Conservation (phyloP, 2,797 vertebrate species). For the Emydoidea blandingii region DNA sequence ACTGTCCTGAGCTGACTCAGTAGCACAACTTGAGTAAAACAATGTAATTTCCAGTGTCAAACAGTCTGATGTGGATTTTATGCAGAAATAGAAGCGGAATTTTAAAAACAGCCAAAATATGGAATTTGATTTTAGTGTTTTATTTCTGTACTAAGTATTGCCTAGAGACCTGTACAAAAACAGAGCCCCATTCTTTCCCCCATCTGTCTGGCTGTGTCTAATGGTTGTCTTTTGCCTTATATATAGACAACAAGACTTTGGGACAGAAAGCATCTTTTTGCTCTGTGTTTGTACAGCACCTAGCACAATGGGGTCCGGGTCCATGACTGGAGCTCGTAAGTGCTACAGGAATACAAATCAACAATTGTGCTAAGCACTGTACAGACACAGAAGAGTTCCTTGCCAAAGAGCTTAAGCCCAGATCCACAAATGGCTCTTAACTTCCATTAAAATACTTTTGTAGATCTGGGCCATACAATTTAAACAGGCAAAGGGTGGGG, state of each 20-base stretch:
- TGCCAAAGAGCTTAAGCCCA: neutral
- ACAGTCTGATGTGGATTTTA: neutral
- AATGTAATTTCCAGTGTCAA: neutral
- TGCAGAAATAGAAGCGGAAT: neutral
- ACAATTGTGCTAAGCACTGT: neutral
- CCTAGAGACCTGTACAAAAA: neutral
- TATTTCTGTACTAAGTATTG: neutral
- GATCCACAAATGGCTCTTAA: neutral
- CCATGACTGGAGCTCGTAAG: neutral
- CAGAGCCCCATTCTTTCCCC: neutral
- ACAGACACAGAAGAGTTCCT: neutral
- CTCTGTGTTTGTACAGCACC: neutral
- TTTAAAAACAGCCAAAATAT: neutral
- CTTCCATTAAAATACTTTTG: neutral
- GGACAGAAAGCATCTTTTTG: neutral
- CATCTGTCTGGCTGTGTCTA: neutral
- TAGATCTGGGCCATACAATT: neutral
- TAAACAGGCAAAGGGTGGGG: neutral
- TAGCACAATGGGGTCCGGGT: neutral
- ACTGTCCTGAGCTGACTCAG: neutral
- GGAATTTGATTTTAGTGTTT: neutral
- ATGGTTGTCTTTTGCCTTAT: neutral
- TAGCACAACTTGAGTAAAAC: neutral
- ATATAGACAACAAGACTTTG: neutral
- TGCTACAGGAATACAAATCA: neutral